Conservation (phyloP, 2,113 vertebrate genomes). For the Calonectris borealis region DNA sequence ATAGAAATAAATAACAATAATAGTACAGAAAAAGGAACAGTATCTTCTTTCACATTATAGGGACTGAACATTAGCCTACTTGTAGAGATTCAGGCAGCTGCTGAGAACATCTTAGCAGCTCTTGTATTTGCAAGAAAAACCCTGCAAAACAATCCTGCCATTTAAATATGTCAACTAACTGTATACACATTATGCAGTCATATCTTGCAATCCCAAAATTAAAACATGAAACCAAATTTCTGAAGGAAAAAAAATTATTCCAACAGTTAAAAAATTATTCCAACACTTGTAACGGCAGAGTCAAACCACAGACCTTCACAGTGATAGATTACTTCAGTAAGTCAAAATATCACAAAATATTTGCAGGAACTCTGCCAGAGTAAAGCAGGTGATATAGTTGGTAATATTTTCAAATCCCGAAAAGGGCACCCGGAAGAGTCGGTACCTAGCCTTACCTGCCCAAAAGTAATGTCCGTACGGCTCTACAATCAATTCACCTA, state of each 20-base stretch:
- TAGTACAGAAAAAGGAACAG: slow-evolving; percentile 18
- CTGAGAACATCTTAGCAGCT: slow-evolving; percentile 4
- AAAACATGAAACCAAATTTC: neutral
- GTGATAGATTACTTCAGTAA: neutral
- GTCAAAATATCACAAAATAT: neutral
- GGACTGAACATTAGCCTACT: slow-evolving; percentile 17
- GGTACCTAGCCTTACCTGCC: neutral
- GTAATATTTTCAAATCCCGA: neutral
- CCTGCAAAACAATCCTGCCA: neutral
- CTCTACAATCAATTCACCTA: neutral
- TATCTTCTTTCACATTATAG: slow-evolving; percentile 22
- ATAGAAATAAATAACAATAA: neutral
- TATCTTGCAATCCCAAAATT: neutral
- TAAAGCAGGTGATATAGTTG: neutral
- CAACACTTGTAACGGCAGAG: neutral
- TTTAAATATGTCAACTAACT: neutral
- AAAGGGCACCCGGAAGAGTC: neutral
- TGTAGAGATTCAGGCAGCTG: slow-evolving; percentile 16
- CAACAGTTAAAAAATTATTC: neutral
- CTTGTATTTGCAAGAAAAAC: slow-evolving; percentile 22
- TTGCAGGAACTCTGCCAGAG: neutral
- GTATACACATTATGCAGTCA: neutral
- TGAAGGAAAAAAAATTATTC: neutral
- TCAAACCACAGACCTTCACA: neutral
- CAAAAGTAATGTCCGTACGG: neutral